Evolutionary conservation across 1,140 invertebrate genomes (phyloP), one percentile per base, ranked within the genome.

Genomic region (Camponotus pennsylvanicus): DNA sequence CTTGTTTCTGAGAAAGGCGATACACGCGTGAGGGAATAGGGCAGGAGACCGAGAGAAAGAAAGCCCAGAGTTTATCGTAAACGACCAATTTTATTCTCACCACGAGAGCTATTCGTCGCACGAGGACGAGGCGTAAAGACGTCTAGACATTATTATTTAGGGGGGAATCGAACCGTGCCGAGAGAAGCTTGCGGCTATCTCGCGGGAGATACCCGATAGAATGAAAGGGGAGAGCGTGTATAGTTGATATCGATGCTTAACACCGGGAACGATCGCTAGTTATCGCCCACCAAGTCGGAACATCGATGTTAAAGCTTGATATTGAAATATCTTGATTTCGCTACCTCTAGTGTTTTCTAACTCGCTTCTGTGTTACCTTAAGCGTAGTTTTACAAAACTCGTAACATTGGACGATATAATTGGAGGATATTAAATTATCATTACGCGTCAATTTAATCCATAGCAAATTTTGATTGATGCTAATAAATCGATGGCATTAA

Each of bases 81-180:
- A 42, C 45, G 69, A 63, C 42, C 66, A 55, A 63, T 86, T 89
- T 88, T 88, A 82, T 84, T 86, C 78, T 76, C 64, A 11, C 55
- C 71, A 75, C 37, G 86, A 70, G 79, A 83, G 79, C 69, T 83
- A 83, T 83, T 83, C 69, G 67, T 73, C 79, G 79, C 40, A 67
- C 55, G 69, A 63, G 42, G 57, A 61, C 79, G 69, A 75, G 13
- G 13, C 69, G 69, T 75, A 83, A 83, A 83, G 52, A 61, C 57
- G 69, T 83, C 79, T 83, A 83, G 79, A 82, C 79, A 73, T 82
- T 73, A 83, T 83, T 83, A 83, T 83, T 83, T 83, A 83, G 69
- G 27, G 61, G 55, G 37, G 69, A 73, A 83, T 83, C 79, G 42
- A 40, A 11, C 5, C 55, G 55, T 69, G 57, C 34, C 40, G 64